phyloP scores from a whole-genome alignment of 2,797 vertebrate genomes.

The Adrianichthys oophorus region DNA sequence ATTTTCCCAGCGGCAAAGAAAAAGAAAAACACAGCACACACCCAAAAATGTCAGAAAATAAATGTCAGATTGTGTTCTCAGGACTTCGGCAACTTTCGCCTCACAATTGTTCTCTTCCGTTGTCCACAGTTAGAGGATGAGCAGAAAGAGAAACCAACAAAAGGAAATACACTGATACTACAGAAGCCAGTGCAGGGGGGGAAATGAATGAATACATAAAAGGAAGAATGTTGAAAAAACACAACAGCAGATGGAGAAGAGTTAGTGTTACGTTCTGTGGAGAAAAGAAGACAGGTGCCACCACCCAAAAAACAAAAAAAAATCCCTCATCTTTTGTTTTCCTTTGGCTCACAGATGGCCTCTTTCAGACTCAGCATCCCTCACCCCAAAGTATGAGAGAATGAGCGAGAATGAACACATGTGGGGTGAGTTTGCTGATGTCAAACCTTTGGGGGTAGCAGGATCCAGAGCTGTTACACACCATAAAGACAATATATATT shows the following conservation, averaged over 20 bases:
- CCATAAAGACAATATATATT: slow-evolving; percentile 41
- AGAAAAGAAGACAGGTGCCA: slow-evolving; percentile 43
- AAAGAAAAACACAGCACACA: too few relatives aligned
- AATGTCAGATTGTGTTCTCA: slow-evolving; percentile 46
- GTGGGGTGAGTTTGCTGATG: slow-evolving; percentile 27
- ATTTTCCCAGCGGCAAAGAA: slow-evolving; percentile 49
- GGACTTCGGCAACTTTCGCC: slow-evolving; percentile 40
- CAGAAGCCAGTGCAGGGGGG: too few relatives aligned
- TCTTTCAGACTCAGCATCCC: slow-evolving; percentile 55
- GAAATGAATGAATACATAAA: too few relatives aligned
- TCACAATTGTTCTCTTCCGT: slow-evolving; percentile 16
- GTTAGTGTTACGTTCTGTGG: too few relatives aligned
- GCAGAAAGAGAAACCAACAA: too few relatives aligned
- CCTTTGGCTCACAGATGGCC: slow-evolving; percentile 68
- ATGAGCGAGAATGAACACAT: neutral
- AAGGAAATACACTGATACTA: too few relatives aligned
- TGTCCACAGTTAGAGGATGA: slow-evolving; percentile 1
- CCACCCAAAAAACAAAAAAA: slow-evolving; percentile 24
- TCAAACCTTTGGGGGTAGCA: slow-evolving; percentile 23
- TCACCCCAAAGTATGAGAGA: slow-evolving; percentile 5
- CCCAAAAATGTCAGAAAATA: neutral
- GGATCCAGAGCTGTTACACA: slow-evolving; percentile 28
- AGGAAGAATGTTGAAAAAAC: too few relatives aligned
- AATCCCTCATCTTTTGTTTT: slow-evolving; percentile 57
- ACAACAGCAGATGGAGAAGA: too few relatives aligned